phyloP scores from a whole-genome alignment of 2,113 vertebrate genomes.

The Ophiodon elongatus region DNA sequence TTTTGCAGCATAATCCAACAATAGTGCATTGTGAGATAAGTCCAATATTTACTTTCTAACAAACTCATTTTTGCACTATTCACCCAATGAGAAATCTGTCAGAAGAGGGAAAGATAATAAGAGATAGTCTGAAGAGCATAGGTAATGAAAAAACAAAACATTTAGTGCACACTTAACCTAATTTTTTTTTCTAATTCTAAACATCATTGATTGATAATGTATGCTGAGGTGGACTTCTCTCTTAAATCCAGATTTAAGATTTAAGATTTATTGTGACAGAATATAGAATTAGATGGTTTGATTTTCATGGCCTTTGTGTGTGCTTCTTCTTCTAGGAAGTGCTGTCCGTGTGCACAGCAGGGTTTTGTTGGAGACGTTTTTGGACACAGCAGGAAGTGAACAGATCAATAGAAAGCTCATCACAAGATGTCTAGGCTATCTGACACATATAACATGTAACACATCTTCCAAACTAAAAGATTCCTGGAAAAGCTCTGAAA shows the following conservation, averaged over 20 bases:
- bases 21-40: not conserved
- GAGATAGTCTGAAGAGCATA: not conserved
- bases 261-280: not conserved
- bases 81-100: not conserved
- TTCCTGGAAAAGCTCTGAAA: not conserved
- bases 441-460: constrained; percentile 12
- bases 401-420: constrained; percentile 56
- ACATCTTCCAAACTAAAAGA: constrained; percentile 7
- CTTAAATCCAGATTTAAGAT: not conserved
- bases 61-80: not conserved
- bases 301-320: not conserved
- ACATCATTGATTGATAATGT: not conserved
- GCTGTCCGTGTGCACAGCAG: not conserved
- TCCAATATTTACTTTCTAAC: not conserved
- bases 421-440: constrained; percentile 20
- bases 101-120: not conserved
- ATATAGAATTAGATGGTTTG: not conserved
- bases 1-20: not conserved
- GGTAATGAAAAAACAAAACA: not conserved
- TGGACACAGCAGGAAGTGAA: constrained; percentile 31
- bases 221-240: not conserved
- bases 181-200: too few relatives aligned
- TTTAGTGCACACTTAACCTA: not conserved
- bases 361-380: constrained; percentile 21
- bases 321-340: constrained; percentile 3